Evolutionary conservation across 2,113 vertebrate genomes (phyloP).

Genomic region (Balaenoptera acutorostrata): DNA sequence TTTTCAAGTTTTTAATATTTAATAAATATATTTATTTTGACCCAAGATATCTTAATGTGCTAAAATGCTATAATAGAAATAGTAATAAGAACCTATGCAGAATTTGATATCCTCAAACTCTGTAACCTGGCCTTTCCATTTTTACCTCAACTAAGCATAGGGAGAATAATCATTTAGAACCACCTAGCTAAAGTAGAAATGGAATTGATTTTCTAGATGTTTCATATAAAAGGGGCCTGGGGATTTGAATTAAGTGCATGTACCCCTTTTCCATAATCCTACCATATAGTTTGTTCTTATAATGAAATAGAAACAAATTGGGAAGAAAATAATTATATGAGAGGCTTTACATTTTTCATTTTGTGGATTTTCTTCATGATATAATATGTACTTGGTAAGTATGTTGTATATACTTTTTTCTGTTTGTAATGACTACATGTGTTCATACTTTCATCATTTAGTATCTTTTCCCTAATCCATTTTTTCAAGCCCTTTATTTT

Average conservation of each 20-base stretch:
- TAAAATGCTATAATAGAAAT: not conserved
- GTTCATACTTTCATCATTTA: not conserved
- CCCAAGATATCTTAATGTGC: not conserved
- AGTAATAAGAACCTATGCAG: not conserved
- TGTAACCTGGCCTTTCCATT: not conserved
- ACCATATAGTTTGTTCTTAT: not conserved
- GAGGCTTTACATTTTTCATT: not conserved
- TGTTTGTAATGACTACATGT: not conserved
- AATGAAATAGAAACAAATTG: not conserved
- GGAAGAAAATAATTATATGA: constrained; percentile 6
- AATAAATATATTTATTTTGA: constrained; percentile 12
- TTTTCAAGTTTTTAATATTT: not conserved
- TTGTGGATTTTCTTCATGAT: constrained; percentile 13
- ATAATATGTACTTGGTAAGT: not conserved
- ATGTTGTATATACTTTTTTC: not conserved
- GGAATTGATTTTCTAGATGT: not conserved
- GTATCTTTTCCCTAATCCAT: not conserved
- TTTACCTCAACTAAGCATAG: not conserved
- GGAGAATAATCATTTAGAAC: not conserved
- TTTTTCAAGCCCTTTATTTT: not conserved
- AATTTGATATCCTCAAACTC: not conserved
- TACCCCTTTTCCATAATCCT: not conserved
- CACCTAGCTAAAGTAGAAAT: not conserved
- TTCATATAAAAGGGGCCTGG: not conserved
- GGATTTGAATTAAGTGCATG: not conserved